These are phyloP conservation scores for Danio choprae DNA, from an alignment of 2,797 vertebrate species.

Conservation along the genomic window DNA sequence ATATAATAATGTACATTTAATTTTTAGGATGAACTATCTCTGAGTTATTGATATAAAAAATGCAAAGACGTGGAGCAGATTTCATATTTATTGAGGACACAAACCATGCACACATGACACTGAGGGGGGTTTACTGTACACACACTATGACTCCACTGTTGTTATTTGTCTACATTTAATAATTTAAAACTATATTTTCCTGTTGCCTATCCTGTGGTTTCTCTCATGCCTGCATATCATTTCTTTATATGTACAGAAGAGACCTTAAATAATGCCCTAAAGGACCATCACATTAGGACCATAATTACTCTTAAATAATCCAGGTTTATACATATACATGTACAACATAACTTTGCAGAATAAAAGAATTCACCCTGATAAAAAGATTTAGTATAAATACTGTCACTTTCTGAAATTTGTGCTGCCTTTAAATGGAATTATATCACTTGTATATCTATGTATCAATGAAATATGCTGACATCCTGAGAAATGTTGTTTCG, in stretches of 20 bases:
- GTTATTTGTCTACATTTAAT: conserved; percentile 23
- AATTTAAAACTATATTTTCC: conserved; percentile 14
- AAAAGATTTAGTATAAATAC: conserved; percentile 45
- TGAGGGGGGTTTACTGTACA: conserved; percentile 37
- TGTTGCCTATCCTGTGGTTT: conserved; percentile 12
- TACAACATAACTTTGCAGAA: conserved; percentile 16
- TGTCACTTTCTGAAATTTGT: conserved; percentile 47
- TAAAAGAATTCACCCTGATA: neutral
- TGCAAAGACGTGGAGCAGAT: conserved; percentile 14
- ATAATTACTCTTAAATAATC: conserved; percentile 17
- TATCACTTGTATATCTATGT: neutral
- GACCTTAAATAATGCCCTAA: conserved; percentile 51
- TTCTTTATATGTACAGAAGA: conserved; percentile 48
- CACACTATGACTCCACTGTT: conserved; percentile 13
- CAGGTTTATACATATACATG: conserved; percentile 15
- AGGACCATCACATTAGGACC: conserved; percentile 20
- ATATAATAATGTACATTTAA: too few relatives aligned
- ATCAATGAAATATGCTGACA: conserved; percentile 14
- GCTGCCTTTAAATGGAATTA: conserved; percentile 51
- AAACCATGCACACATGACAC: conserved; percentile 58
- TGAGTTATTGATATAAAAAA: conserved; percentile 5
- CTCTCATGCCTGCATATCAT: conserved; percentile 16
- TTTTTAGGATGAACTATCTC: neutral
- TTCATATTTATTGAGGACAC: conserved; percentile 60
- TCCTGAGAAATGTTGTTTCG: conserved; percentile 53